Evolutionary conservation across 35 echinoderm and acorn worm genomes (phyloP).

Genomic region (Ophioderma brevispina): DNA sequence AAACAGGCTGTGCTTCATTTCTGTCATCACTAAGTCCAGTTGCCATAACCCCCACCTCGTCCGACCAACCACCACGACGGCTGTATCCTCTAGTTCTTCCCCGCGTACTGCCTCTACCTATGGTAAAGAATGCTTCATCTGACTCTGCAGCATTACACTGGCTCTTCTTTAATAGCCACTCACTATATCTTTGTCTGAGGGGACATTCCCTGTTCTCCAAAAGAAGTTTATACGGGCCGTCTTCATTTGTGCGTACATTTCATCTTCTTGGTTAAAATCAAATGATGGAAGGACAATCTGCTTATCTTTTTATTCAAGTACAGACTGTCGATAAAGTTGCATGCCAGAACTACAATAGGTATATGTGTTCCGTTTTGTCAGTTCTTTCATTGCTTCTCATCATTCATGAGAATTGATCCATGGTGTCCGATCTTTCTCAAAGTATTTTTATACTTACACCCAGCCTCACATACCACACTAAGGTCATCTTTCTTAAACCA

Average conservation of each 20-base stretch:
- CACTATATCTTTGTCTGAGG: not conserved
- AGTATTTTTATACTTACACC: conserved; percentile 8
- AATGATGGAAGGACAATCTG: conserved; percentile 38
- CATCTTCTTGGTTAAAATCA: not conserved
- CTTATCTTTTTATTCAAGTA: conserved; percentile 50
- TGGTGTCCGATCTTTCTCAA: not conserved
- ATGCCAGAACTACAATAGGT: conserved; percentile 13
- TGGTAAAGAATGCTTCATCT: conserved; percentile 27
- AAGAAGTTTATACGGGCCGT: conserved; percentile 11
- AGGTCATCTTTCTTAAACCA: conserved; percentile 2
- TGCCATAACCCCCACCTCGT: not conserved
- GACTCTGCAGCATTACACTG: not conserved
- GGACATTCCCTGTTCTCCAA: conserved; percentile 18
- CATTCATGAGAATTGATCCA: not conserved
- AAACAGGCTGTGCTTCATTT: conserved; percentile 10
- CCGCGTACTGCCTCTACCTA: not conserved
- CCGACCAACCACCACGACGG: conserved; percentile 4
- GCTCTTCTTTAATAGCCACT: not conserved
- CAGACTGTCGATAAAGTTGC: conserved; percentile 57
- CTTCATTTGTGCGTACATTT: conserved; percentile 20
- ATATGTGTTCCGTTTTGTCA: not conserved
- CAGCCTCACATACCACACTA: not conserved
- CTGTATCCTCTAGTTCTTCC: conserved; percentile 1
- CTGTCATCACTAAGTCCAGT: conserved; percentile 18
- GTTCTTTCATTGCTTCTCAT: not conserved